These are phyloP conservation scores for Tuta absoluta DNA, from an alignment of 2,888 invertebrate genomes.

Conservation along the genomic window DNA sequence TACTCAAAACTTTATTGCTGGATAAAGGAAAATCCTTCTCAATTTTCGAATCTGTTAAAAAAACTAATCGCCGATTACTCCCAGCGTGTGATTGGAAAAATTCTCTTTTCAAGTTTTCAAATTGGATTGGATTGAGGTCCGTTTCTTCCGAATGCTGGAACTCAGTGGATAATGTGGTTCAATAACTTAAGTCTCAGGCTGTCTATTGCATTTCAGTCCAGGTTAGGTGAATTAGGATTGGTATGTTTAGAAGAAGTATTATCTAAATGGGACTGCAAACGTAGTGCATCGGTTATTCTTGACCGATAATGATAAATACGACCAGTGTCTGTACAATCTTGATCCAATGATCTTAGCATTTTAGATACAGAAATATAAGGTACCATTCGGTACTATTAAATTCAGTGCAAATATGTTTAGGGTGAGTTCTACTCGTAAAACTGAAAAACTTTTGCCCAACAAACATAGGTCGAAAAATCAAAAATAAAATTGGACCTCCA, in stretches of 20 bases:
- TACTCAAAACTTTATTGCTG: slow-evolving; percentile 36
- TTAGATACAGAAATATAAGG: no score
- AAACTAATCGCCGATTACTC: slow-evolving; percentile 70
- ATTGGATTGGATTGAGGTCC: slow-evolving; percentile 73
- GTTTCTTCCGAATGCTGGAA: slow-evolving; percentile 64
- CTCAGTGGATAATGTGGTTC: slow-evolving; percentile 36
- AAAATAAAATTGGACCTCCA: no score
- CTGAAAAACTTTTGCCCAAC: no score
- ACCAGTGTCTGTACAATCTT: no score
- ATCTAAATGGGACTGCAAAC: no score
- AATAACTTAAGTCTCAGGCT: slow-evolving; percentile 10
- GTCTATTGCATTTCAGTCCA: not conserved
- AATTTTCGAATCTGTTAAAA: slow-evolving; percentile 39
- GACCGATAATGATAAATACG: no score
- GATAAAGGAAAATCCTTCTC: slow-evolving; percentile 31
- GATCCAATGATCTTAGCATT: no score
- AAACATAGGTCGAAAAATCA: no score
- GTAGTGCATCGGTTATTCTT: no score
- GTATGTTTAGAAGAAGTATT: not conserved
- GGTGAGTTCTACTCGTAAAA: no score
- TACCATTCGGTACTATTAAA: no score
- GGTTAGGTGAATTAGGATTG: slow-evolving; percentile 2
- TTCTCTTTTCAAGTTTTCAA: slow-evolving; percentile 75
- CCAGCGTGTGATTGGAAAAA: slow-evolving; percentile 72
- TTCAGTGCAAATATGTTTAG: no score